Base-by-base conservation (phyloP, 2,888 invertebrate genomes). In the Lymantria monacha region DNA sequence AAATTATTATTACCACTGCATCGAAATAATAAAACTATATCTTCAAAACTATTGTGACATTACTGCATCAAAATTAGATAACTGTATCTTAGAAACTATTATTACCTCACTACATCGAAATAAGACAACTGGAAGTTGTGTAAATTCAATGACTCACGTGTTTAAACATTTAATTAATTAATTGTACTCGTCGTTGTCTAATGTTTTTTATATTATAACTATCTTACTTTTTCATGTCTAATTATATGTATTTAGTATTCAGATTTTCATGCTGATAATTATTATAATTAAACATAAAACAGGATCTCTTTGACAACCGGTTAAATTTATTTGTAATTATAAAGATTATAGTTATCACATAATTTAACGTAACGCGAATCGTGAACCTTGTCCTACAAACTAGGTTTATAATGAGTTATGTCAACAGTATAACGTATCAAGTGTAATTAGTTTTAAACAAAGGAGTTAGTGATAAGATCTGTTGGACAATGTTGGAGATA, bases 391-490 rank as follows among this genome's bases (percentile, higher is more conserved):
- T 56, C 48, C 67, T 53, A 66, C 49, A 69, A 51, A 59, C 59
- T 59, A 51, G 53, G 61, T 57, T 57, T 61, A 56, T 67, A 66
- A 67, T 67, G 66, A 51, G 49, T 46, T 40, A 22, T 63, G 65
- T 63, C 68, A 67, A 63, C 69, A 63, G 33, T 42, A 42, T 53
- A 53, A 51, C 40, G 58, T 57, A 65, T 59, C 61, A 69, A 52
- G 50, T 63, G 46, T 69, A 66, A 67, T 69, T 69, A 69, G 48
- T 42, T 15, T 48, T 51, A 61, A 63, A 66, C 63, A 67, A 69
- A 69, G 53, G 62, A 12, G 48, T 12, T 38, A 22, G 10, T 22
- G 69, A 67, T 67, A 57, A 55, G 14, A 69, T 67, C 63, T 52
- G 53, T 55, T 55, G 59, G 57, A 56, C 69, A 57, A 48, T 51